Evolutionary conservation across 2,113 vertebrate genomes (phyloP), one percentile per base, ranked within the genome.

Genomic region (Empidonax traillii): DNA sequence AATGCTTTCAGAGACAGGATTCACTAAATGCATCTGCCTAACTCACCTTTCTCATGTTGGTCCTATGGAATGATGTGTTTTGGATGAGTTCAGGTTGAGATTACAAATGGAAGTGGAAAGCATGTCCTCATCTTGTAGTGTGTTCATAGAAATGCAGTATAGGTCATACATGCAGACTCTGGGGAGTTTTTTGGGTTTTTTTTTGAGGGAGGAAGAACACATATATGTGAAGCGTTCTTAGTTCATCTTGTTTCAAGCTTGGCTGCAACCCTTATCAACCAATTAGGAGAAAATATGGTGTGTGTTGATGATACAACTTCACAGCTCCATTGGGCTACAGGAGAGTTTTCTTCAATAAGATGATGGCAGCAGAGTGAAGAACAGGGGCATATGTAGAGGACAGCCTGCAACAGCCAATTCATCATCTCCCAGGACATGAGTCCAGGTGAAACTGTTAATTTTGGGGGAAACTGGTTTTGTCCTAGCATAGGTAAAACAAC

Each of bases 91-190:
- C 24, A 30, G 14, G 14, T 3, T 89, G 37, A 44, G 41, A 49
- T 51, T 66, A 55, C 16, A 71, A 80, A 56, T 13, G 10, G 23
- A 58, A 66, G 30, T 37, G 31, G 12, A 39, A 83, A 73, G 59
- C 22, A 0, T 33, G 8, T 77, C 39, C 13, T 62, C 63, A 39
- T 69, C 37, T 89, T 49, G 7, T 10, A 5, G 14, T 55, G 22
- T 24, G 3, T 27, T 81, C 0, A 3, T 1, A n/a, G 52, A 77
- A 86, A 17, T 43, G 3, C 8, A 22, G 43, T 30, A 41, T 4
- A 46, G 14, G 3, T 62, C 47, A 20, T 30, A 37, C 0, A 2
- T 25, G 7, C 10, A 71, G 14, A 33, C 6, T 27, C 27, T 0
- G 1, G 11, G 14, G 41, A 88, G 22, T 23, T 14, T 58, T 41